Evolutionary conservation across 2,888 invertebrate species (phyloP).

Genomic region (Vesta saturnalis): DNA sequence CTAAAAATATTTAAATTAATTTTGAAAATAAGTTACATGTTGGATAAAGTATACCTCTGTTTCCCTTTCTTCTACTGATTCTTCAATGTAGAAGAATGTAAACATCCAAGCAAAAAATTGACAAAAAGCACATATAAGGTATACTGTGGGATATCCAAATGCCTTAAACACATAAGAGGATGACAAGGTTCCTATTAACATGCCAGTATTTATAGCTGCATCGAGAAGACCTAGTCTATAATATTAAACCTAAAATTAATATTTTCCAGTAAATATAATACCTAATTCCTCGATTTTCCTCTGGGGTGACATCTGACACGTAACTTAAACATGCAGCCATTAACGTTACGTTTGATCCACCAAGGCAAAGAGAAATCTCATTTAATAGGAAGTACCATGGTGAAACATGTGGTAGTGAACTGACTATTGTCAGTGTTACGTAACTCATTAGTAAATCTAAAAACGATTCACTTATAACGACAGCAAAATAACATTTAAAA

Average conservation of each 20-base stretch:
- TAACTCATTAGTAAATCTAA: slow-evolving; percentile 19
- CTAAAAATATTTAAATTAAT: slow-evolving; percentile 20
- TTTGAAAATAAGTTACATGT: neutral
- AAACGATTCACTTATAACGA: neutral
- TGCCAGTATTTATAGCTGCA: slow-evolving; percentile 68
- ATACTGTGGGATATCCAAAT: slow-evolving; percentile 66
- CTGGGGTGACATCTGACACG: slow-evolving; percentile 73
- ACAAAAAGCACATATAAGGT: slow-evolving; percentile 61
- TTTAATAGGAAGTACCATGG: slow-evolving; percentile 64
- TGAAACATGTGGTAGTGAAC: slow-evolving; percentile 45
- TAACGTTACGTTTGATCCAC: slow-evolving; percentile 71
- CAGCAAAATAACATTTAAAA: too few relatives aligned
- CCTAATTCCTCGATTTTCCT: slow-evolving; percentile 67
- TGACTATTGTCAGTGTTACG: slow-evolving; percentile 12
- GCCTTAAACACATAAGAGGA: slow-evolving; percentile 69
- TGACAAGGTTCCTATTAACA: slow-evolving; percentile 69
- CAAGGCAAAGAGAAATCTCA: slow-evolving; percentile 67
- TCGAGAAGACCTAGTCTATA: slow-evolving; percentile 74
- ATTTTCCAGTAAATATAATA: too few relatives aligned
- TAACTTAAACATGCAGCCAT: slow-evolving; percentile 66
- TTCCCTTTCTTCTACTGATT: slow-evolving; percentile 60
- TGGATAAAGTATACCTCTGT: slow-evolving; percentile 4
- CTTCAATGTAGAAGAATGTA: slow-evolving; percentile 64
- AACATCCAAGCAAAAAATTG: slow-evolving; percentile 64
- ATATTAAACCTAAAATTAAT: neutral